These are phyloP conservation scores for Polyploca ridens DNA, from an alignment of 2,888 invertebrate genomes.

Conservation along the genomic window DNA sequence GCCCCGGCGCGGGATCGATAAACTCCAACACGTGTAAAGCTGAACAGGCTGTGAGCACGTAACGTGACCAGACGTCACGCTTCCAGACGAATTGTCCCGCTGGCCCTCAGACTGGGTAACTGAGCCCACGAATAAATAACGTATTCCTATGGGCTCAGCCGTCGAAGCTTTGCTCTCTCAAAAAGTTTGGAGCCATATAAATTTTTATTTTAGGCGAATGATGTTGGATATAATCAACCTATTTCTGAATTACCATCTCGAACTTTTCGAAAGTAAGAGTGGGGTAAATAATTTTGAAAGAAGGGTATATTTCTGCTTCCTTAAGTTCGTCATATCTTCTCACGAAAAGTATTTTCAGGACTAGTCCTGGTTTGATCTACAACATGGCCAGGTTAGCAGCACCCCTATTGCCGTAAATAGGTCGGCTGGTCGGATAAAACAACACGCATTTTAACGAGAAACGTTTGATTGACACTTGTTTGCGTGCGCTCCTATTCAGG, in stretches of 20 bases:
- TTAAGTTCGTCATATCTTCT: no score
- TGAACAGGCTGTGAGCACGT: neutral
- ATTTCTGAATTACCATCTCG: neutral
- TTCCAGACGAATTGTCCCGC: neutral
- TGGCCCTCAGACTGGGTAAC: neutral
- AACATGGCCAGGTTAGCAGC: neutral
- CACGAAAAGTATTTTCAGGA: neutral
- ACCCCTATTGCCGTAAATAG: constrained; percentile 25
- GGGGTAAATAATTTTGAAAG: no score
- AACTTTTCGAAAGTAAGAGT: neutral
- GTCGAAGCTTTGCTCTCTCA: neutral
- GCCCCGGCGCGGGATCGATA: constrained; percentile 42
- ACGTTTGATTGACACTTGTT: constrained; percentile 39
- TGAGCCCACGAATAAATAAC: neutral
- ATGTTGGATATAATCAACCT: neutral
- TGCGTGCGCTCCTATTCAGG: constrained; percentile 19
- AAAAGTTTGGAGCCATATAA: neutral
- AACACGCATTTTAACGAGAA: constrained; percentile 32
- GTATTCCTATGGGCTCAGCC: neutral
- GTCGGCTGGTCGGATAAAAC: constrained; percentile 32
- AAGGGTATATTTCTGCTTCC: no score
- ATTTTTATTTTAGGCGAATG: neutral
- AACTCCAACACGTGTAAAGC: constrained; percentile 24
- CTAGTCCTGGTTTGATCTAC: constrained; percentile 15
- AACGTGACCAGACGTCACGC: neutral